Percentiles rank a stretch among this genome's conserved stretches.
phyloP scores from a whole-genome alignment of 1,140 invertebrate species.

The Pachyrhynchus sulphureomaculatus region DNA sequence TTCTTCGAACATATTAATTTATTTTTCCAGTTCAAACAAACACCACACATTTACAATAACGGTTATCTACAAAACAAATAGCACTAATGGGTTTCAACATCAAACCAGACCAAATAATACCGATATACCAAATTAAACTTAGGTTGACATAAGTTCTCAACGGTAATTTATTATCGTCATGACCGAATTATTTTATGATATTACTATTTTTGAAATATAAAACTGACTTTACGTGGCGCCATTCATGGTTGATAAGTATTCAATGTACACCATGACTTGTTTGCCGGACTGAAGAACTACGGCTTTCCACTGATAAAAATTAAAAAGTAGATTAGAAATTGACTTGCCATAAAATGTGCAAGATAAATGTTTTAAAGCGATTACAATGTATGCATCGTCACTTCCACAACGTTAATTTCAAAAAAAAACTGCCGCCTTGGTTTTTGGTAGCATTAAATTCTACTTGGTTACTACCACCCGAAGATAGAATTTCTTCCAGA shows the following conservation, averaged over 20 bases:
- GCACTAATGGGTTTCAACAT: not conserved
- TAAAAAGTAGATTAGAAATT: no score
- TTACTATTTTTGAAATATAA: not conserved
- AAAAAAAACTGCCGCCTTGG: no score
- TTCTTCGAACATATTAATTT: not conserved
- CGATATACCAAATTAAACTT: not conserved
- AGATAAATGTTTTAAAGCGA: no score
- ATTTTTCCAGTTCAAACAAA: no score
- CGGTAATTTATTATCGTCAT: constrained; percentile 3
- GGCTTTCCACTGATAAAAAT: no score
- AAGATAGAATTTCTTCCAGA: no score
- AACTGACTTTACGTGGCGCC: not conserved
- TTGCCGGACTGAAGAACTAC: not conserved
- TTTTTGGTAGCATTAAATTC: no score
- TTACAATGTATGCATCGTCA: no score
- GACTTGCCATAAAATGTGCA: no score
- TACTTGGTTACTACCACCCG: no score
- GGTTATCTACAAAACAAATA: not conserved
- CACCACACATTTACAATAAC: no score
- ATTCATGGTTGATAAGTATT: not conserved
- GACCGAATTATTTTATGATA: constrained; percentile 2
- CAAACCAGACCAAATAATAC: not conserved
- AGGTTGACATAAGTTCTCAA: constrained; percentile 1
- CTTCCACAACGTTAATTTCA: no score
- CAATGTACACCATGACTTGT: not conserved